Evolutionary conservation across 1,140 invertebrate genomes (phyloP).

Genomic region (Pseudomyrmex flavicornis): DNA sequence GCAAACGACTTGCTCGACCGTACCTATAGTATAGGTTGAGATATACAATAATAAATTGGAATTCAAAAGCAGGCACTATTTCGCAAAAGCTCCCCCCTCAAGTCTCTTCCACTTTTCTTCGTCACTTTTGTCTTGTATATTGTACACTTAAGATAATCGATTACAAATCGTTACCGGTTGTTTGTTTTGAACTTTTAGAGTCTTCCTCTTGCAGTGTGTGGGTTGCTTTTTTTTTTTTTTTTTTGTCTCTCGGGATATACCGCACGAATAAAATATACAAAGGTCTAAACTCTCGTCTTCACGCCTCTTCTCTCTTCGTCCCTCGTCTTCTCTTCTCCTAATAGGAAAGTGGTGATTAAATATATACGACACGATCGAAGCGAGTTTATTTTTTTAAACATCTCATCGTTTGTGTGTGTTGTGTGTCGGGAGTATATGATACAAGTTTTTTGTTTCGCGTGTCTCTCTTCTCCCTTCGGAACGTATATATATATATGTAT

Average conservation of each 20-base stretch:
- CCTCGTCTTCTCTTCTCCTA: too few species aligned
- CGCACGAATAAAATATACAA: constrained; percentile 54
- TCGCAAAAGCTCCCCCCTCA: constrained; percentile 77
- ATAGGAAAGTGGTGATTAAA: background rate
- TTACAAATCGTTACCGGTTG: constrained; percentile 66
- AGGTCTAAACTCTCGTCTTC: constrained; percentile 32
- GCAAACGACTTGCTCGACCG: constrained; percentile 52
- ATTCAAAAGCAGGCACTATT: constrained; percentile 84
- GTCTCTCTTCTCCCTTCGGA: background rate
- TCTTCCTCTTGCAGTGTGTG: constrained; percentile 55
- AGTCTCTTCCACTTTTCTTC: constrained; percentile 67
- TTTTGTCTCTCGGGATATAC: constrained; percentile 51
- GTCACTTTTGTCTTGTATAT: constrained; percentile 60
- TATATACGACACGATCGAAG: constrained; percentile 26
- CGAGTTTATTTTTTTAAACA: background rate
- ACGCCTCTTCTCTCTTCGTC: constrained; percentile 1
- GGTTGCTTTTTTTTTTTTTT: too few species aligned
- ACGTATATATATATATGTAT: background rate
- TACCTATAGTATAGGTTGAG: constrained; percentile 64
- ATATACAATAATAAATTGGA: constrained; percentile 73
- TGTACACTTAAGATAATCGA: constrained; percentile 66
- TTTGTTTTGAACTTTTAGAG: constrained; percentile 66
- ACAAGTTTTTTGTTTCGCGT: constrained; percentile 10
- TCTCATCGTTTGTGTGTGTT: background rate
- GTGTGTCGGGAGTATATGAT: constrained; percentile 4